Evolutionary conservation across 2,113 vertebrate genomes (phyloP), one percentile per base, ranked within the genome.

Genomic region (Aspidoscelis tigris): DNA sequence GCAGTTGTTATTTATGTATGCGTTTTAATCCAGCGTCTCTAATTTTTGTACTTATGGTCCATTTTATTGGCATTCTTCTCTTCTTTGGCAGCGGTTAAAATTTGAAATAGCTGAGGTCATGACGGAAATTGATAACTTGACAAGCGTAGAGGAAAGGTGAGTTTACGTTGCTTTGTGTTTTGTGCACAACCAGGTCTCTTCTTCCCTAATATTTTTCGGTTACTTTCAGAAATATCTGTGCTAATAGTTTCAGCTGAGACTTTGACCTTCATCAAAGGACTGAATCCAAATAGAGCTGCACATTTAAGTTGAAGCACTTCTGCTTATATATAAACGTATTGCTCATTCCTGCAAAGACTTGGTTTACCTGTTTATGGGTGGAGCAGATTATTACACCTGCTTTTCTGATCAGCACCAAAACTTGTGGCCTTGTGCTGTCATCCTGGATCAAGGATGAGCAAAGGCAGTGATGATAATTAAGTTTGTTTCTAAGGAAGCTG

Each of bases 61-160:
- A 55, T 14, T 55, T 55, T 55, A 47, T 11, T 92, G 39, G 4
- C 6, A n/a, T 53, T 18, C 7, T 84, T 53, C 81, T 68, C 20
- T 77, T 90, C 81, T 91, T 89, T 89, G 80, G 68, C 96, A 99
- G 99, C 97, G 98, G 92, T 95, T 99, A 95, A 99, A 99, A 93
- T 98, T 97, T 91, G 99, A 99, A 92, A 99, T 99, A 43, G 97
- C 98, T 0, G 99, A 99, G 87, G 99, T 99, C 87, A 99, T 99
- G 99, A 99, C 98, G 0, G 99, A 99, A 95, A 99, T 99, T 18
- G 98, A 99, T 94, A 98, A 97, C 87, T 95, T 99, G 88, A 99
- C 98, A 1, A 98, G 98, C 43, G 96, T 97, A 2, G 98, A 99
- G 91, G 99, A 99, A 91, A 98, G 97, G 99, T 99, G 89, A 93